Evolutionary conservation across 2,888 invertebrate genomes (phyloP).

Genomic region (Cryptocheilus praepositus): DNA sequence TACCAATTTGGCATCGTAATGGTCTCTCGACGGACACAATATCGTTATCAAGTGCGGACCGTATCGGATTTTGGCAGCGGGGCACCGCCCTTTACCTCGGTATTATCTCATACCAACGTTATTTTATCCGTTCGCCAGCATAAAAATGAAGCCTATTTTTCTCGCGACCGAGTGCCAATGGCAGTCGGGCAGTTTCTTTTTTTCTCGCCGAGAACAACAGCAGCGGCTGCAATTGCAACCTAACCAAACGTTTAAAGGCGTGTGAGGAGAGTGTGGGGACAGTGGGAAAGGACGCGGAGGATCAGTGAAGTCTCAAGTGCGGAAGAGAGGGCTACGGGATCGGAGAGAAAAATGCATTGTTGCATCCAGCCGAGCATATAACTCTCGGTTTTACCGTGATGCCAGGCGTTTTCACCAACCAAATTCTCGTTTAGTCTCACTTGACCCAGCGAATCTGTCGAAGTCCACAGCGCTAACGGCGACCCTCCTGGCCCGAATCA

Average conservation of each 20-base stretch:
- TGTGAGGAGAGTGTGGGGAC: background rate
- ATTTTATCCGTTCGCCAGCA: too few species aligned
- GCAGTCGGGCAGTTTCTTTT: background rate
- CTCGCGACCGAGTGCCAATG: slow-evolving; percentile 2
- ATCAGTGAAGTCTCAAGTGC: background rate
- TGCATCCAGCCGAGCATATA: slow-evolving; percentile 32
- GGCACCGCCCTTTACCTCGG: too few species aligned
- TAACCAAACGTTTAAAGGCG: slow-evolving; percentile 3
- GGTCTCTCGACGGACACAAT: too few species aligned
- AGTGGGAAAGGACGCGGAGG: slow-evolving; percentile 1
- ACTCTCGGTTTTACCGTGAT: slow-evolving; percentile 29
- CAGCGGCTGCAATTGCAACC: background rate
- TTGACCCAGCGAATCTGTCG: slow-evolving; percentile 38
- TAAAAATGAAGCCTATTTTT: background rate
- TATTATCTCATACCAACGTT: too few species aligned
- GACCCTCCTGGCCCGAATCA: slow-evolving; percentile 8
- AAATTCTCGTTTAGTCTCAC: slow-evolving; percentile 49
- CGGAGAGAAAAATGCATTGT: slow-evolving; percentile 42
- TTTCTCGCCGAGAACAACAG: background rate
- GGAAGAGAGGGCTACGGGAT: background rate
- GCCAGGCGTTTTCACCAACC: slow-evolving; percentile 20
- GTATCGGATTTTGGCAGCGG: too few species aligned
- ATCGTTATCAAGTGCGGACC: too few species aligned
- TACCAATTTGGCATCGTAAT: too few species aligned
- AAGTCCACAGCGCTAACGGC: slow-evolving; percentile 31